These are phyloP conservation scores for Hyles euphorbiae DNA, from an alignment of 1,140 invertebrate species.

Conservation along the genomic window DNA sequence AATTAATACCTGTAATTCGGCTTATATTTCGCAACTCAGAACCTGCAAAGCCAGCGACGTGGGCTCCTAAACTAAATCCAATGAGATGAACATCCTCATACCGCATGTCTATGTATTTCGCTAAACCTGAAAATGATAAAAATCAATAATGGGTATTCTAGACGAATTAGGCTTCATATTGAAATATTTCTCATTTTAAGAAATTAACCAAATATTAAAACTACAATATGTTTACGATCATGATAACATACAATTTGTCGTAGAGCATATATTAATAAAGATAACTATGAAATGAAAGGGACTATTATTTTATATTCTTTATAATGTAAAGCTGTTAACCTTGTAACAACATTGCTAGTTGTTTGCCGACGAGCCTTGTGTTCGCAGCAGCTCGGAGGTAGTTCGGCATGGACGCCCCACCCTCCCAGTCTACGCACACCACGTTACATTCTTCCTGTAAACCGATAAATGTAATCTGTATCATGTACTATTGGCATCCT, in stretches of 20 bases:
- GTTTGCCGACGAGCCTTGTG: conserved; percentile 92
- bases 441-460: conserved; percentile 90
- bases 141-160: neutral
- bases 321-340: conserved; percentile 7
- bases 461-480: conserved; percentile 1
- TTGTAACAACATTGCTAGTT: conserved; percentile 84
- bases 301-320: no score
- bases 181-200: no score
- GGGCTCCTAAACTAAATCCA: conserved; percentile 93
- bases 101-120: conserved; percentile 77
- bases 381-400: conserved; percentile 96
- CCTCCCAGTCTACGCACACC: conserved; percentile 96
- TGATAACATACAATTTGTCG: no score
- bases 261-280: no score
- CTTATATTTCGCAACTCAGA: conserved; percentile 88
- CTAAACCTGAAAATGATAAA: conserved; percentile 59
- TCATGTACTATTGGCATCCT: no score
- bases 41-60: conserved; percentile 95
- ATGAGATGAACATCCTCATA: conserved; percentile 89
- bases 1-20: conserved; percentile 85
- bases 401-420: conserved; percentile 92
- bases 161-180: no score
- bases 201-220: no score
- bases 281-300: no score
- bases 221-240: no score